Base-by-base conservation (phyloP, 2,113 vertebrate genomes). In the Calyptommatus sinebrachiatus region DNA sequence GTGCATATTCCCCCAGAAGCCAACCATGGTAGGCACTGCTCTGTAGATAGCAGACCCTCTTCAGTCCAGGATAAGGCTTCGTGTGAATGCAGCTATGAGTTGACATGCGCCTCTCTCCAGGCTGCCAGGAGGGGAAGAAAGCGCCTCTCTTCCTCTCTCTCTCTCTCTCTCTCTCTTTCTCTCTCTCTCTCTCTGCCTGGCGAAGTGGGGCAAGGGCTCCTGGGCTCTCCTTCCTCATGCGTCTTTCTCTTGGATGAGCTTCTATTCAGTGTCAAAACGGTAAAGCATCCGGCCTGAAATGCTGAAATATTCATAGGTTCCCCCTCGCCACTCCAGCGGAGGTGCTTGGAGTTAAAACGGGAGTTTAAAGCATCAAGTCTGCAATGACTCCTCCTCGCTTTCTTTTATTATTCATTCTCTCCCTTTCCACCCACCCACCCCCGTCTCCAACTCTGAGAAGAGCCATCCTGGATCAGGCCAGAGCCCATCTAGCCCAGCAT, bases 271-370 rank as follows among this genome's bases (percentile, higher is more conserved):
- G 8, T 57, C 80, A 50, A 82, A 83, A 82, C 83, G 18, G 14
- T 50, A 26, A 31, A 7, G 21, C 31, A 2, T 75, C 70, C 76
- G 8, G 22, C 31, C 29, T 74, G 79, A 81, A 41, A 72, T 67
- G 79, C 79, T 81, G 79, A 81, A 81, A 81, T 81, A 74, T 74
- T 74, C 79, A 81, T 74, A 74, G 48, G 22, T 48, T 63, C 57
- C 22, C 79, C 18, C 26, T 87, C 90, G 77, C 83, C 77, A 24
- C 26, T 9, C 71, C 8, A 69, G 73, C 82, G n/a, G 68, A 90
- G 81, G 73, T 90, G 80, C 84, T 65, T 68, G 81, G 86, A 91
- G 85, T 89, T 90, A 91, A 91, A 93, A 87, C 87, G 84, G 80
- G 84, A 87, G 86, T 83, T 91, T 88, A 88, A 91, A 88, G 83